Conservation (phyloP, 2,888 invertebrate species). For the Argyresthia albistria region DNA sequence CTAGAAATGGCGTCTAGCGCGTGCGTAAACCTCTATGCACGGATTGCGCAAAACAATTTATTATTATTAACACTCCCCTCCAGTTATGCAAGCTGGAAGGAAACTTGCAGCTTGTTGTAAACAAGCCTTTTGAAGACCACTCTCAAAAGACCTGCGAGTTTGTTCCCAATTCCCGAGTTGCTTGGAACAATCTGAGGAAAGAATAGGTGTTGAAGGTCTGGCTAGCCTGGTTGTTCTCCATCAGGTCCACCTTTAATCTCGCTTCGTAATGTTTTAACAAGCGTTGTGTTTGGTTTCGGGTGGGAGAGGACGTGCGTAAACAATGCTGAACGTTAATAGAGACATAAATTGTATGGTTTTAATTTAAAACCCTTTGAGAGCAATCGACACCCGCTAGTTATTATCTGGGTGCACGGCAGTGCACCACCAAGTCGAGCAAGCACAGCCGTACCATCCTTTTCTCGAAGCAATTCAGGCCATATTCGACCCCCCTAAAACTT, state of each 20-base stretch:
- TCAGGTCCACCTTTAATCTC: slow-evolving; percentile 63
- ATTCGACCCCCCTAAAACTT: no score
- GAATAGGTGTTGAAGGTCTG: slow-evolving; percentile 20
- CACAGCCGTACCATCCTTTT: no score
- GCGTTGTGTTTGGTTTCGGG: slow-evolving; percentile 49
- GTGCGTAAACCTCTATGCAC: background rate
- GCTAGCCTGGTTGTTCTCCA: slow-evolving; percentile 27
- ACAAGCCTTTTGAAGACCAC: slow-evolving; percentile 54
- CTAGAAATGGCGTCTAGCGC: background rate
- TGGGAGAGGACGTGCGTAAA: slow-evolving; percentile 56
- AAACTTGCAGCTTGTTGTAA: slow-evolving; percentile 65
- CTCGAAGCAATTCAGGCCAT: no score
- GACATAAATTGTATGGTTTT: slow-evolving; percentile 65
- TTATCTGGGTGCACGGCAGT: no score
- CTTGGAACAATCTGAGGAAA: background rate
- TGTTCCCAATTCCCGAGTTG: background rate
- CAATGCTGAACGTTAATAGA: slow-evolving; percentile 66
- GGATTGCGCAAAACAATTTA: slow-evolving; percentile 43
- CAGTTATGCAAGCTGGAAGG: slow-evolving; percentile 67
- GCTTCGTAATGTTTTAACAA: slow-evolving; percentile 60
- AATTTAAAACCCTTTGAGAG: slow-evolving; percentile 59
- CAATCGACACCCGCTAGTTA: slow-evolving; percentile 40
- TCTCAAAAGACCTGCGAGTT: slow-evolving; percentile 9
- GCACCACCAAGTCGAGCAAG: no score
- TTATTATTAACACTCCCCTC: slow-evolving; percentile 71